Percentiles rank a stretch among this genome's conserved stretches.
phyloP scores from a whole-genome alignment of 2,797 vertebrate genomes.

The Podargus strigoides region DNA sequence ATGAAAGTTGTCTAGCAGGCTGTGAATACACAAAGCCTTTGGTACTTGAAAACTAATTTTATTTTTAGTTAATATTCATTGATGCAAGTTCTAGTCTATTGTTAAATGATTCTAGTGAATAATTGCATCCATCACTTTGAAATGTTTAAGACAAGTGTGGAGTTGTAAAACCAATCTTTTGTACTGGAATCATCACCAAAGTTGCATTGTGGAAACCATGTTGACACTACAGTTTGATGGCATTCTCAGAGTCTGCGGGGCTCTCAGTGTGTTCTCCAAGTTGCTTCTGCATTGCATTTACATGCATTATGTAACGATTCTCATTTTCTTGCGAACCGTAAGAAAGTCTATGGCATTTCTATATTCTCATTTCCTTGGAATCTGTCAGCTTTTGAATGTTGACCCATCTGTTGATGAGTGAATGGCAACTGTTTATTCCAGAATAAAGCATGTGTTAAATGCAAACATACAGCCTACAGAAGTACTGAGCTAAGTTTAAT shows the following conservation, averaged over 20 bases:
- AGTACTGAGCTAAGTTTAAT: constrained; percentile 22
- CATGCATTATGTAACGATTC: neutral
- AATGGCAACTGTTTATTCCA: constrained; percentile 28
- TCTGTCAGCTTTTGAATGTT: neutral
- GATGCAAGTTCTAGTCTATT: neutral
- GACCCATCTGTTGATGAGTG: constrained; percentile 31
- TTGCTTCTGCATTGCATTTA: neutral
- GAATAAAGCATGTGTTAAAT: constrained; percentile 17
- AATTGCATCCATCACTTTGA: constrained; percentile 36
- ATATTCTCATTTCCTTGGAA: neutral
- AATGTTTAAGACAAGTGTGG: constrained; percentile 9
- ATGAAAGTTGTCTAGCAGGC: constrained; percentile 23
- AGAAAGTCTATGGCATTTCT: neutral
- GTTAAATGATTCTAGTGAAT: neutral
- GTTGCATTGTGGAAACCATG: neutral
- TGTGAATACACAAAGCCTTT: constrained; percentile 17
- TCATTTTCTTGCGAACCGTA: neutral
- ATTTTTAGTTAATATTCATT: constrained; percentile 42
- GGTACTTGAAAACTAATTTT: constrained; percentile 44
- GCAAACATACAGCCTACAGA: neutral
- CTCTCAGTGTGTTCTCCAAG: neutral
- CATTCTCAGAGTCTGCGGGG: neutral
- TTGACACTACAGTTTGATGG: neutral
- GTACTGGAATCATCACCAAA: neutral
- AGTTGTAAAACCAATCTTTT: neutral